Conservation (phyloP, 2,888 invertebrate genomes). For the Chesias legatella region DNA sequence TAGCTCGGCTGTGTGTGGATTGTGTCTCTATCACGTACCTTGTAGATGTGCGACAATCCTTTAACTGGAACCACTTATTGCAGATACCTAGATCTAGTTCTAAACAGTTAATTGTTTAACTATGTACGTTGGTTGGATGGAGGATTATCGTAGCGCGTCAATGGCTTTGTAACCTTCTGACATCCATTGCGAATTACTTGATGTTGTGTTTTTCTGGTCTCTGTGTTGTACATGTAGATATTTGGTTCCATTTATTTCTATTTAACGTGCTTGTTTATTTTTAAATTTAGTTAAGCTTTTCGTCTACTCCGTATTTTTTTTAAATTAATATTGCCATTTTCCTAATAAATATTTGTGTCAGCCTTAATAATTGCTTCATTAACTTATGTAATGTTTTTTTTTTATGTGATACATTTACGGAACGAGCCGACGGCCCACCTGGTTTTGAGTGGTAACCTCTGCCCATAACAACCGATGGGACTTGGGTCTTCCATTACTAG, state of each 20-base stretch:
- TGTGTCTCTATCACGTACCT: conserved; percentile 23
- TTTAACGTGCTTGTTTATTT: background rate
- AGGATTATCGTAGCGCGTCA: conserved; percentile 37
- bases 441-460: no score
- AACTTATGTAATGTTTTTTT: no score
- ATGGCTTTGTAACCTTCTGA: conserved; percentile 22
- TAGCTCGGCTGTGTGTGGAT: conserved; percentile 25
- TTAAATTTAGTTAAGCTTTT: no score
- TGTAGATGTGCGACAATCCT: conserved; percentile 37
- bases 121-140: conserved; percentile 19
- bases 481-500: no score
- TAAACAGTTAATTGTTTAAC: conserved; percentile 5
- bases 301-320: no score
- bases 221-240: conserved; percentile 35
- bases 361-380: no score
- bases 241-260: conserved; percentile 6
- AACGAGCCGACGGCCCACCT: no score
- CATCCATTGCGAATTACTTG: conserved; percentile 29
- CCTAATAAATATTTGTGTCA: no score
- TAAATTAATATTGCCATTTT: no score
- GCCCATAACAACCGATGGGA: no score
- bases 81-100: conserved; percentile 11
- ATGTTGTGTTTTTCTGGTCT: conserved; percentile 31
- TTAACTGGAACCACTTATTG: conserved; percentile 21
- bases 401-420: no score